Evolutionary conservation across 53 echinoderm and acorn worm species (phyloP), one percentile per base, ranked within the genome.

Genomic region (Mesocentrotus franciscanus): DNA sequence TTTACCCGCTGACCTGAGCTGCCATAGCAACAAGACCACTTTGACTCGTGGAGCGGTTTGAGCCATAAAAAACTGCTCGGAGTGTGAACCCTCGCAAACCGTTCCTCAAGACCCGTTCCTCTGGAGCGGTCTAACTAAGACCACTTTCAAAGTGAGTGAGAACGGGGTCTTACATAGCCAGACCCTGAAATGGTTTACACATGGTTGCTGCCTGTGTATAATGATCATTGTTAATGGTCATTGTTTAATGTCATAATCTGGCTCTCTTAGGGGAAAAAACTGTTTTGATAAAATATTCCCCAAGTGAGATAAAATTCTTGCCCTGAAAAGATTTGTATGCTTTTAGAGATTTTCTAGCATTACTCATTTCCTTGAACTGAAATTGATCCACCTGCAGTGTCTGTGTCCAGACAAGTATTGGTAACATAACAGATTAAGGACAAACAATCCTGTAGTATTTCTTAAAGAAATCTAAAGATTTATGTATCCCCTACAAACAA

Each of bases 151-250:
- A n/a, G n/a, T n/a, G n/a, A n/a, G n/a, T n/a, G n/a, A n/a, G n/a
- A n/a, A n/a, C n/a, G n/a, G n/a, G n/a, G 55, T 1, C 84, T 18
- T 8, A 18, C 10, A 49, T 32, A 27, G 34, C 16, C 15, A 18
- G 84, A 49, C 84, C 84, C 17, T 84, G 55, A 49, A 84, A 49
- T 49, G 20, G 18, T 84, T 84, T 84, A 84, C 49, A 42, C 5
- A 83, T 49, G 49, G 36, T 42, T 20, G 5, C 49, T 84, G 74
- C 29, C 29, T 30, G 74, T 32, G 3, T 74, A 27, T 30, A 74
- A 74, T 74, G 74, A 32, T 74, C 74, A 74, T 74, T 74, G 84
- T 84, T 84, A n/a, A n/a, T 74, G 74, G 74, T 74, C 74, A 74
- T 74, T 74, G 84, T 84, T 84, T 42, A 49, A 84, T 84, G 36